Conservation (phyloP, 1,140 invertebrate species). For the Piezodorus guildinii region DNA sequence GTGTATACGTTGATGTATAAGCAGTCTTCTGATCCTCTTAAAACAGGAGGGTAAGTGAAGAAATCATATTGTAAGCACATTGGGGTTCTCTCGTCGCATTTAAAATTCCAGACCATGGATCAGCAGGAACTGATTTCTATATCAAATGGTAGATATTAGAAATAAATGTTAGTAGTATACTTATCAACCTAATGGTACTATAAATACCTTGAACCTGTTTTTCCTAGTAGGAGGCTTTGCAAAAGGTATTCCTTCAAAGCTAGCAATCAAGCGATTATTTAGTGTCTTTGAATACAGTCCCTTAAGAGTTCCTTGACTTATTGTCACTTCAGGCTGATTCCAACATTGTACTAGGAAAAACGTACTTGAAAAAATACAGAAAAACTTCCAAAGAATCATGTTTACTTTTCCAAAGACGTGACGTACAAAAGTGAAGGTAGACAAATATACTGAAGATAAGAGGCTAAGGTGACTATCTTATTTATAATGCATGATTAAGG, state of each 20-base stretch:
- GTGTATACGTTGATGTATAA: constrained; percentile 30
- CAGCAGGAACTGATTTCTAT: neutral
- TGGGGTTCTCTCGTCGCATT: neutral
- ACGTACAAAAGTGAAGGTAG: too few relatives aligned
- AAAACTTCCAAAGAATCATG: too few relatives aligned
- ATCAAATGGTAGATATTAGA: too few relatives aligned
- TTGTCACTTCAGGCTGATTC: neutral
- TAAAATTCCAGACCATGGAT: neutral
- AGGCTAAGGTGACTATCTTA: too few relatives aligned
- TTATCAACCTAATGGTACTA: too few relatives aligned
- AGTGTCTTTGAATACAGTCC: constrained; percentile 4
- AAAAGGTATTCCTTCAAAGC: constrained; percentile 8
- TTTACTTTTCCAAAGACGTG: too few relatives aligned
- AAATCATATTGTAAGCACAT: neutral
- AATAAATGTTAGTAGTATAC: too few relatives aligned
- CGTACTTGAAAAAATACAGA: too few relatives aligned
- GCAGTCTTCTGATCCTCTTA: constrained; percentile 27
- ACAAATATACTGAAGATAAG: too few relatives aligned
- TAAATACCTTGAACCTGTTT: neutral
- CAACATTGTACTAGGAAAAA: too few relatives aligned
- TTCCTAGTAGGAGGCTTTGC: neutral
- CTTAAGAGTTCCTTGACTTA: neutral
- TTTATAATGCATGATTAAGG: too few relatives aligned
- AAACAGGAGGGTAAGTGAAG: neutral
- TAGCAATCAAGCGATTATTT: neutral